Percentiles rank a stretch among this genome's conserved stretches.
Conservation (phyloP, 2,113 vertebrate species). For the Brienomyrus longianalis region DNA sequence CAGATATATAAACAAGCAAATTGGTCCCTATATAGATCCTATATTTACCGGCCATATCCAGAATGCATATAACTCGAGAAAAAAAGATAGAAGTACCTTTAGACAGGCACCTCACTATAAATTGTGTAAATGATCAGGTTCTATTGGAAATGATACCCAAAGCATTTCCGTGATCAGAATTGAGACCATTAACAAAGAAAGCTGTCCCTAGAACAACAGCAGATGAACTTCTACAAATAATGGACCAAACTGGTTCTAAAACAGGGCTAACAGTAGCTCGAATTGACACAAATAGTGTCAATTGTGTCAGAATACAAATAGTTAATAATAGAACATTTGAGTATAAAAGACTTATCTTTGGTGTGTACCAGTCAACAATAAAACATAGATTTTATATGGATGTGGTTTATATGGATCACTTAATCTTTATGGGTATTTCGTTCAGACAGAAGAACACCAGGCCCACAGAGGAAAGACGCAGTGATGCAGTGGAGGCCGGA, state of each 20-base stretch:
- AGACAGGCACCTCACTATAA: neutral
- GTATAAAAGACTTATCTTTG: neutral
- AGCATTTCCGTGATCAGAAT: neutral
- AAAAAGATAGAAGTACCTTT: neutral
- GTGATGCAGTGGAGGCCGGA: neutral
- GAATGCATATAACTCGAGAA: neutral
- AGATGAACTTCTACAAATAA: neutral
- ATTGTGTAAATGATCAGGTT: neutral
- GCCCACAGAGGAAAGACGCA: neutral
- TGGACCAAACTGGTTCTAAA: neutral
- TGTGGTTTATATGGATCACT: neutral
- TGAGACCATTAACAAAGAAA: neutral
- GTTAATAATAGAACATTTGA: neutral
- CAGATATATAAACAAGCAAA: neutral
- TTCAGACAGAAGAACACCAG: neutral
- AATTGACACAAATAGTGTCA: no score
- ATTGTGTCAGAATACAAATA: neutral
- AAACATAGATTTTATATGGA: neutral
- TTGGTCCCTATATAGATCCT: neutral
- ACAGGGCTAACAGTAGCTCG: neutral
- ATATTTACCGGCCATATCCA: neutral
- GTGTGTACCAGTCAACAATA: neutral
- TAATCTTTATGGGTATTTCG: neutral
- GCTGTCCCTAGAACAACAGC: neutral
- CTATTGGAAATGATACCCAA: neutral